A percentile compares a stretch with the other conserved stretches of the same genome.
Evolutionary conservation across 2,888 invertebrate genomes (phyloP).

Genomic region (Chloroclystis v-ata): DNA sequence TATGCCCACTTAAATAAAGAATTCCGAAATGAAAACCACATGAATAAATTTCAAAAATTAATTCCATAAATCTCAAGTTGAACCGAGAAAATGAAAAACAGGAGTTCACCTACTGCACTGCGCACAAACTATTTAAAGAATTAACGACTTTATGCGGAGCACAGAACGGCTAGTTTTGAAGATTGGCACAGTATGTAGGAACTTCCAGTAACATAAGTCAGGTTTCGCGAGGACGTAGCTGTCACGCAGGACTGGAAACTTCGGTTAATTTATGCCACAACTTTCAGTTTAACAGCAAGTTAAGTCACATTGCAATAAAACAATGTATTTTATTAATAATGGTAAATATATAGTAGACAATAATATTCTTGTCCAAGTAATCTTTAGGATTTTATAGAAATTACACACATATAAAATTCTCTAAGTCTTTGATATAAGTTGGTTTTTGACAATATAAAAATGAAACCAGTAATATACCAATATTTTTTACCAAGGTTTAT

Average conservation of each 20-base stretch:
- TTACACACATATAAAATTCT: too few species aligned
- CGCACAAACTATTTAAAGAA: slow-evolving; percentile 28
- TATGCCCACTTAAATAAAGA: too few species aligned
- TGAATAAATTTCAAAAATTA: too few species aligned
- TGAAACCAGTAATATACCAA: too few species aligned
- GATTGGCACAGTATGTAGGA: slow-evolving; percentile 13
- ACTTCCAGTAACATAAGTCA: slow-evolving; percentile 36
- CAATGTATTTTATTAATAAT: too few species aligned
- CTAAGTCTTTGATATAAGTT: too few species aligned
- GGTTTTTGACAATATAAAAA: too few species aligned
- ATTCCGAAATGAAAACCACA: not conserved
- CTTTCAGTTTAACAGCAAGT: not conserved
- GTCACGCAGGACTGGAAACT: slow-evolving; percentile 35
- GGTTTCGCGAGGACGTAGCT: slow-evolving; percentile 32
- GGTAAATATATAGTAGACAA: too few species aligned
- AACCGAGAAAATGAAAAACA: slow-evolving; percentile 30
- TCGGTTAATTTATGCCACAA: slow-evolving; percentile 27
- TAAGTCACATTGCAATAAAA: not conserved
- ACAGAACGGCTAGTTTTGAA: slow-evolving; percentile 14
- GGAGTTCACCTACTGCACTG: slow-evolving; percentile 38
- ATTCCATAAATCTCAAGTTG: too few species aligned
- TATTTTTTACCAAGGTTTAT: too few species aligned
- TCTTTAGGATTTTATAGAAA: too few species aligned
- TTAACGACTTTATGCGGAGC: slow-evolving; percentile 4
- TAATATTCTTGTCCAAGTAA: too few species aligned